Conservation (phyloP, 2,888 invertebrate genomes). For the Agrilus mali region DNA sequence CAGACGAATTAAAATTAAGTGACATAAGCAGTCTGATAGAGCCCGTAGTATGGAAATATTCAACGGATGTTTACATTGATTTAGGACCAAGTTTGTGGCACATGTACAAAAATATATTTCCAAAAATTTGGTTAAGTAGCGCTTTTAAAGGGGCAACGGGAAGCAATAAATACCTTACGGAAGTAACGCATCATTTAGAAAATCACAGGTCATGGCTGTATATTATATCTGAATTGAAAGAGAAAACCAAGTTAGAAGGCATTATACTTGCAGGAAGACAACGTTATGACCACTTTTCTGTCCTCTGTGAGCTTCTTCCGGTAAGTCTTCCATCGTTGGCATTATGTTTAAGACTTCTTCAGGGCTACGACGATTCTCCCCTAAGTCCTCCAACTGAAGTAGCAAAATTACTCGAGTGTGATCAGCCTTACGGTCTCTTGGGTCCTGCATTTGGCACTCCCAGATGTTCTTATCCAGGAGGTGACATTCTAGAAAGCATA, state of each 20-base stretch:
- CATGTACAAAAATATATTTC: constrained; percentile 47
- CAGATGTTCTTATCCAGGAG: constrained; percentile 28
- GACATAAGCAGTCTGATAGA: constrained; percentile 41
- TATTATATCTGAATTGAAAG: constrained; percentile 39
- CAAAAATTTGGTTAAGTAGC: constrained; percentile 64
- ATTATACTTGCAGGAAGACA: constrained; percentile 64
- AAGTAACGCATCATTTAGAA: constrained; percentile 48
- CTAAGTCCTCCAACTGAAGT: constrained; percentile 39
- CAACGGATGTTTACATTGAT: constrained; percentile 31
- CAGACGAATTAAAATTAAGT: constrained; percentile 34
- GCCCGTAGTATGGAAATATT: constrained; percentile 63
- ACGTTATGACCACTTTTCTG: constrained; percentile 52
- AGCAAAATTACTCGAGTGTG: constrained; percentile 24
- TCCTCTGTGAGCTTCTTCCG: constrained; percentile 52
- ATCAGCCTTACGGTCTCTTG: constrained; percentile 27
- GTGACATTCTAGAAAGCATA: constrained; percentile 24
- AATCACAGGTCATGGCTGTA: constrained; percentile 65
- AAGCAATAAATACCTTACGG: constrained; percentile 37
- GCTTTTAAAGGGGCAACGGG: constrained; percentile 74
- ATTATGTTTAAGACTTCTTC: constrained; percentile 41
- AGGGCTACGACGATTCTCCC: constrained; percentile 31
- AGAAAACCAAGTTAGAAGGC: constrained; percentile 44
- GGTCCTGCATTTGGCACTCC: constrained; percentile 25
- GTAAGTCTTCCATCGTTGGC: constrained; percentile 49
- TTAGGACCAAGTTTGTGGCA: constrained; percentile 37